Evolutionary conservation across 2,888 invertebrate genomes (phyloP), one percentile per base, ranked within the genome.

Genomic region (Tillus elongatus): DNA sequence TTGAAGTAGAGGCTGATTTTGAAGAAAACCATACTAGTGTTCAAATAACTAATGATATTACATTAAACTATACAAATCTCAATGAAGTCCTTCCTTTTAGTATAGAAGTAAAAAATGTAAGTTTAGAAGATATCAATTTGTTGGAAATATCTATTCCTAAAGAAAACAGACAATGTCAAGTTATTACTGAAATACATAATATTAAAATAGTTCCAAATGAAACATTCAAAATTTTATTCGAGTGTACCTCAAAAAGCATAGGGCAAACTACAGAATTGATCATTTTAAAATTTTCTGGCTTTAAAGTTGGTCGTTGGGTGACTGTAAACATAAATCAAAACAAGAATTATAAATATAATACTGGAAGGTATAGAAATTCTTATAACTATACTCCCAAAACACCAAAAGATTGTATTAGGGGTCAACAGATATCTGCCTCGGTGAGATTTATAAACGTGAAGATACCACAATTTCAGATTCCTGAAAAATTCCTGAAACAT

Each of bases 191-290:
- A 32, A 37, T 43, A 33, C 2, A 77, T 74, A 57, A 52, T 76
- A 30, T 30, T 19, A 60, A 57, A 36, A 49, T 79, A 31, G 50
- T 58, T 34, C 69, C 74, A 1, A 56, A 58, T 2, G 57, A 69
- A 43, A 60, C 60, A 15, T 50, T 72, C 30, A 54, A 51, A 13
- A 69, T 74, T 34, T 61, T 53, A 24, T 66, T 80, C 35, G 62
- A 59, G 38, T 79, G 77, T 46, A 58, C 52, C 19, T 73, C 75
- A 4, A 75, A 70, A 59, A 75, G 74, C 57, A 64, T 77, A 37
- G 83, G 83, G 2, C 58, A 55, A 30, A 71, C 73, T 8, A 71
- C 68, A 43, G 82, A 83, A 66, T 58, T 73, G 24, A 61, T 81
- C 33, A 60, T 76, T 13, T 70, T 83, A 45, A 55, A 66, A 30